Conservation (phyloP, 2,113 vertebrate genomes). For the Lanius collurio region DNA sequence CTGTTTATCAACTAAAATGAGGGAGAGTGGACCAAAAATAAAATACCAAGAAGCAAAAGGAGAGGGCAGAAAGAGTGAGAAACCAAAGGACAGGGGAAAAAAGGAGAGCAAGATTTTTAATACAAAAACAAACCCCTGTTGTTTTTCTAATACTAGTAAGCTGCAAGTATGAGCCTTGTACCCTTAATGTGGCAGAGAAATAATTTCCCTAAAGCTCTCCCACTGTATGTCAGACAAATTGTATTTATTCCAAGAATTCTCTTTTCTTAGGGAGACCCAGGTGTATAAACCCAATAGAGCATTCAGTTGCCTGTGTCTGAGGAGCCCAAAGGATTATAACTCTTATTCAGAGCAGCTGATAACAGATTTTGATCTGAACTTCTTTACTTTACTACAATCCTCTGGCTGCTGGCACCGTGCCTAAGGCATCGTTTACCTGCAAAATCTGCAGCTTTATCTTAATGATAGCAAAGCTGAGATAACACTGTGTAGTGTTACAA, state of each 20-base stretch:
- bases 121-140: background rate
- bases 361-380: background rate
- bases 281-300: background rate
- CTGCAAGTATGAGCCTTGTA: background rate
- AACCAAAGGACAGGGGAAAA: accelerated
- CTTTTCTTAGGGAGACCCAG: background rate
- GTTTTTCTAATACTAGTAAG: background rate
- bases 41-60: background rate
- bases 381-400: background rate
- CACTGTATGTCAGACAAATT: background rate
- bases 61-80: background rate
- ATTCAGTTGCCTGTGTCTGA: background rate
- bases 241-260: background rate
- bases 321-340: background rate
- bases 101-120: background rate
- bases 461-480: background rate
- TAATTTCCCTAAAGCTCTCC: background rate
- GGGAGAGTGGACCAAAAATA: background rate
- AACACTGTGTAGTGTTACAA: background rate
- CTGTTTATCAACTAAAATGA: slow-evolving; percentile 6
- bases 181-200: background rate
- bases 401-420: background rate
- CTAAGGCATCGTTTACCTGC: background rate
- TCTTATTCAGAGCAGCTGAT: background rate
- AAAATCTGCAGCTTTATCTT: background rate